These are phyloP conservation scores for Labia minor DNA, from an alignment of 2,888 invertebrate genomes.

Conservation along the genomic window DNA sequence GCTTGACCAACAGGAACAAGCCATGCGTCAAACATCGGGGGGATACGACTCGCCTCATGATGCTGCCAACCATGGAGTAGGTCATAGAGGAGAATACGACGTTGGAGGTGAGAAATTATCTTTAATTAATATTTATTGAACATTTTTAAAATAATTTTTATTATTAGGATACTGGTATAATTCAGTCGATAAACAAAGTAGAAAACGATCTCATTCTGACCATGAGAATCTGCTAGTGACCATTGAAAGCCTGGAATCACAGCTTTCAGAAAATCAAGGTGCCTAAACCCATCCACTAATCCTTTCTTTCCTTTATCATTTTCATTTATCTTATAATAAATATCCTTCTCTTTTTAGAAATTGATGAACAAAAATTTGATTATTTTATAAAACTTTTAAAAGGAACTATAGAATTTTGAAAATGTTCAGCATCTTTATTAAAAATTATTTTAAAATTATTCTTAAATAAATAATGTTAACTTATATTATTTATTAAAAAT, in stretches of 20 bases:
- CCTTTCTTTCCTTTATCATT: no score
- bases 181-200: background rate
- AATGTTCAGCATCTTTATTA: no score
- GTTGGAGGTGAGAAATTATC: background rate
- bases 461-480: no score
- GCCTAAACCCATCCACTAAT: background rate
- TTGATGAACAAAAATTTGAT: no score
- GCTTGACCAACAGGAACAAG: conserved; percentile 60
- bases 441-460: no score
- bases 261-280: background rate
- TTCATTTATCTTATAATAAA: no score
- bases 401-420: no score
- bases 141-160: background rate
- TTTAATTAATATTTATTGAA: background rate
- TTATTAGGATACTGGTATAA: background rate
- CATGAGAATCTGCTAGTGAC: background rate
- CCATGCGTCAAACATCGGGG: conserved; percentile 35
- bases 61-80: background rate
- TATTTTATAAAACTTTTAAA: no score
- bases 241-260: background rate
- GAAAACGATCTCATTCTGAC: background rate
- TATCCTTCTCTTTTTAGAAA: no score
- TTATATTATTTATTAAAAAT: no score
- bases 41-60: conserved; percentile 23
- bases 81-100: background rate